Conservation (phyloP, 2,888 invertebrate species). For the Prenolepis imparis region DNA sequence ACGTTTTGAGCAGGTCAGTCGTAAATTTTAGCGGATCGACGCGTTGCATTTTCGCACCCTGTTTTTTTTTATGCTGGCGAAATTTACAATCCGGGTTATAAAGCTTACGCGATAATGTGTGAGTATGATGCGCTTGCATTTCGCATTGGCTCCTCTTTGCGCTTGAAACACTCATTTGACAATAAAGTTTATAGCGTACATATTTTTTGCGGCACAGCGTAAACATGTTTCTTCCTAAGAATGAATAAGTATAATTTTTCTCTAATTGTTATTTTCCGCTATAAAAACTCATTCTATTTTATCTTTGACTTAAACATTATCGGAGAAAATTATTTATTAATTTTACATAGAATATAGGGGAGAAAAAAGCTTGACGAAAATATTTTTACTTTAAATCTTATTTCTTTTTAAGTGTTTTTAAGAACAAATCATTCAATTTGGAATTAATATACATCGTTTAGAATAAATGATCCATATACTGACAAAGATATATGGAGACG, state of each 20-base stretch:
- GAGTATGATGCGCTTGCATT: conserved; percentile 36
- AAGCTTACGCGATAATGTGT: conserved; percentile 38
- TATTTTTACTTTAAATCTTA: neutral
- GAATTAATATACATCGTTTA: conserved; percentile 13
- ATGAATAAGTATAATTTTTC: neutral
- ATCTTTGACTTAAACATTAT: neutral
- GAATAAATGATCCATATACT: neutral
- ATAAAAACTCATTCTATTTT: neutral
- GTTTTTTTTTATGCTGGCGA: conserved; percentile 25
- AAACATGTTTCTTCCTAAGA: neutral
- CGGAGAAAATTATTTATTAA: neutral
- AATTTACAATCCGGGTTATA: conserved; percentile 40
- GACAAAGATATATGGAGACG: conserved; percentile 4
- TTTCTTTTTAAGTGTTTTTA: neutral
- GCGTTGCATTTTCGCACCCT: conserved; percentile 49
- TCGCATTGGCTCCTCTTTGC: neutral
- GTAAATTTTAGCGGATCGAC: conserved; percentile 54
- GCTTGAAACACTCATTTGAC: conserved; percentile 47
- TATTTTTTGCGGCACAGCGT: conserved; percentile 12
- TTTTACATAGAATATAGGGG: neutral
- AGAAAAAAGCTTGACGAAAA: neutral
- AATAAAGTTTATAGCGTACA: conserved; percentile 43
- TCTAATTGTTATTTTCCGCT: neutral
- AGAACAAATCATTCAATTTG: conserved; percentile 9
- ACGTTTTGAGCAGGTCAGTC: conserved; percentile 38